Conservation (phyloP, 2,113 vertebrate species). For the Cyanoderma ruficeps region DNA sequence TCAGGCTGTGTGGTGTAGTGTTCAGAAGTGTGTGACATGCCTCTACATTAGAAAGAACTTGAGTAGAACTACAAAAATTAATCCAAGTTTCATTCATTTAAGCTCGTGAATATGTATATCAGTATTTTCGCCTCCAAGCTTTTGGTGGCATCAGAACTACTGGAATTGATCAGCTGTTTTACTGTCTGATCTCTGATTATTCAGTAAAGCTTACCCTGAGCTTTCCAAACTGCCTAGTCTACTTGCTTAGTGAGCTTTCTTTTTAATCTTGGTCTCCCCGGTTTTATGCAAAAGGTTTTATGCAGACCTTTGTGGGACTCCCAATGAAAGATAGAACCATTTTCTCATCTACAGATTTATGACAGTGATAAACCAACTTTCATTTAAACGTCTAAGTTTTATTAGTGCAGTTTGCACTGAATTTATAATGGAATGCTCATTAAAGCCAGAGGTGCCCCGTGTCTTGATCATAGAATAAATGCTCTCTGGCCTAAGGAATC, state of each 20-base stretch:
- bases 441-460: not conserved
- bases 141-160: not conserved
- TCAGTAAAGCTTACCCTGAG: not conserved
- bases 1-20: not conserved
- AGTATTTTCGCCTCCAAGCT: not conserved
- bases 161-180: not conserved
- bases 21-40: not conserved
- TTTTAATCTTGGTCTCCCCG: not conserved
- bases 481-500: not conserved
- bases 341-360: constrained; percentile 8
- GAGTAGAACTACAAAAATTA: not conserved
- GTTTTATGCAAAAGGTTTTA: not conserved
- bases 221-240: not conserved
- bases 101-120: not conserved
- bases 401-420: not conserved
- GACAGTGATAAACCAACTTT: not conserved
- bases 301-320: not conserved
- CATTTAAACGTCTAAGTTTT: constrained; percentile 5
- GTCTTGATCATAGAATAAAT: not conserved
- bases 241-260: not conserved
- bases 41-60: not conserved
- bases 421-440: constrained; percentile 4
- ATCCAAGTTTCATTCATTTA: not conserved
- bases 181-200: not conserved
- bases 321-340: not conserved